Evolutionary conservation across 2,888 invertebrate species (phyloP).

Genomic region (Bedellia somnulentella): DNA sequence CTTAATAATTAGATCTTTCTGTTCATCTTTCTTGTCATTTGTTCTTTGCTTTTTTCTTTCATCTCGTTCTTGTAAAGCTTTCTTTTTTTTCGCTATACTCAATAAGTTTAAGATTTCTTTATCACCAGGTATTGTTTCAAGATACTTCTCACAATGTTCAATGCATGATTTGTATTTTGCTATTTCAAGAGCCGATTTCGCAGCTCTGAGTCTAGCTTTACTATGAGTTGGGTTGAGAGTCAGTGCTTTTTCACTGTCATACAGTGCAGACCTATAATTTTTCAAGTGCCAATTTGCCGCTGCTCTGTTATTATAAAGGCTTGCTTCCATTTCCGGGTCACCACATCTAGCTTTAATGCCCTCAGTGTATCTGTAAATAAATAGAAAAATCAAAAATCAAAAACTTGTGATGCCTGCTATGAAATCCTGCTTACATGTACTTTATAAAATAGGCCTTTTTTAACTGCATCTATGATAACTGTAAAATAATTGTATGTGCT

Average conservation of each 20-base stretch:
- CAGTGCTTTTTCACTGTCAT: conserved; percentile 79
- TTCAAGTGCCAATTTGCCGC: conserved; percentile 85
- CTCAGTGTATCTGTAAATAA: conserved; percentile 74
- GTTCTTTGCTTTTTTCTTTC: conserved; percentile 49
- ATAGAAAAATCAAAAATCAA: conserved; percentile 2
- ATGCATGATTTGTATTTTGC: conserved; percentile 71
- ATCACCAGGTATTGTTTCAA: conserved; percentile 59
- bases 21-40: conserved; percentile 37
- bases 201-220: conserved; percentile 77
- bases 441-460: too few species aligned
- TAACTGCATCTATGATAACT: too few species aligned
- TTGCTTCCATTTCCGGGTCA: conserved; percentile 71
- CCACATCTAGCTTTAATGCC: conserved; percentile 81
- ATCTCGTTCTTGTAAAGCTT: conserved; percentile 52
- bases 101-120: conserved; percentile 37
- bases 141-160: conserved; percentile 69
- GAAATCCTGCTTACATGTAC: too few species aligned
- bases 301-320: conserved; percentile 88
- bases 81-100: conserved; percentile 46
- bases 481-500: too few species aligned
- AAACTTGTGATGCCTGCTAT: too few species aligned
- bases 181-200: conserved; percentile 70
- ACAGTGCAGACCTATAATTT: conserved; percentile 77
- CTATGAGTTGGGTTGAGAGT: conserved; percentile 73
- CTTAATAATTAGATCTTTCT: conserved; percentile 33